Conservation (phyloP, 1,140 invertebrate species). For the Drosophila pandora region DNA sequence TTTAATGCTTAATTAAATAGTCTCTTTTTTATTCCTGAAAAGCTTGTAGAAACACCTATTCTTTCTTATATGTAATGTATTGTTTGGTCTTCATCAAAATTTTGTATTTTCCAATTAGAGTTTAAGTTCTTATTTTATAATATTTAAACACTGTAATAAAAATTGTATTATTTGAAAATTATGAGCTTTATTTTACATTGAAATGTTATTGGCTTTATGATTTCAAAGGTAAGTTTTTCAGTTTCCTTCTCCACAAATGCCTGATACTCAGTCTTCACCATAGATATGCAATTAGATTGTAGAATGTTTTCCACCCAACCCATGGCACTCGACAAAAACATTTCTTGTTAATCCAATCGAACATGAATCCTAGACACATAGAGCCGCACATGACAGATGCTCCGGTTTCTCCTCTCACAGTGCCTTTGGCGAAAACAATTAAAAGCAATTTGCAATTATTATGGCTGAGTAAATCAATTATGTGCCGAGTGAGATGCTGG, state of each 20-base stretch:
- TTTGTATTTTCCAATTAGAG: no score
- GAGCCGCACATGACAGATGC: conserved; percentile 11
- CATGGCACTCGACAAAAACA: background rate
- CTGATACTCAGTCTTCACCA: background rate
- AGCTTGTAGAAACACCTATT: no score
- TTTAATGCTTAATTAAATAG: background rate
- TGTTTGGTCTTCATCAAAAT: no score
- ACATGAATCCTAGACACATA: conserved; percentile 4
- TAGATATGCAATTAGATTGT: conserved; percentile 21
- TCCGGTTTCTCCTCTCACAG: background rate
- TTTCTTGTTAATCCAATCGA: conserved; percentile 42
- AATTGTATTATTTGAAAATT: no score
- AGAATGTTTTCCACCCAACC: background rate
- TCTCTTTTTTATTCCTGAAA: no score
- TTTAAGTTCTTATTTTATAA: no score
- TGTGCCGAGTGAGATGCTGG: conserved; percentile 40
- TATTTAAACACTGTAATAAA: no score
- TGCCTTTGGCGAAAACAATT: conserved; percentile 64
- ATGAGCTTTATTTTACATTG: no score
- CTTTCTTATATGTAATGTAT: no score
- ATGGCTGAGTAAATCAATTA: conserved; percentile 73
- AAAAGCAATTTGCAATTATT: conserved; percentile 76
- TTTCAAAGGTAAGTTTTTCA: background rate
- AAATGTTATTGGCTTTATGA: background rate
- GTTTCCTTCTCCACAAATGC: background rate